A percentile compares a stretch with the other conserved stretches of the same genome.
Conservation (phyloP, 2,797 vertebrate genomes). For the Yasuhikotakia modesta region DNA sequence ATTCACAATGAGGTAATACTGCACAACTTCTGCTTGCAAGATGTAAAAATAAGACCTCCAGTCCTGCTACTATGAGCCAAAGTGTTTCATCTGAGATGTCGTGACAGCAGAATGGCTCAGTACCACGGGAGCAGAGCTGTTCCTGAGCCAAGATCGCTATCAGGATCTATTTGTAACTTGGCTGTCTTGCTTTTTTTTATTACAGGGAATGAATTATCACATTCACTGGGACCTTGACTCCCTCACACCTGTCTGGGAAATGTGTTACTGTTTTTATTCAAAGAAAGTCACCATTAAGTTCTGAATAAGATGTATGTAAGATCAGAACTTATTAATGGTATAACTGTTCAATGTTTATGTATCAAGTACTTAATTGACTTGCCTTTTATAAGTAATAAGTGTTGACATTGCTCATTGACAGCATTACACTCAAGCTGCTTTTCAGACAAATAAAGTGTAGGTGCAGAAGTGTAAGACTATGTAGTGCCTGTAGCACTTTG, state of each 20-base stretch:
- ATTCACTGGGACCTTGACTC: slow-evolving; percentile 38
- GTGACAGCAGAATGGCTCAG: slow-evolving; percentile 23
- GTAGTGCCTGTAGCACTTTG: too few relatives aligned
- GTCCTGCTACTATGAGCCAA: slow-evolving; percentile 33
- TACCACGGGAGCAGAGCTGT: slow-evolving; percentile 13
- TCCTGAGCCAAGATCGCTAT: slow-evolving; percentile 38
- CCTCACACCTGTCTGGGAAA: slow-evolving; percentile 36
- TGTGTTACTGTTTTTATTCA: slow-evolving; percentile 7
- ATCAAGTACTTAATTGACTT: neutral
- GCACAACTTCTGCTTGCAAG: slow-evolving; percentile 64
- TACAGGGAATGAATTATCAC: slow-evolving; percentile 53
- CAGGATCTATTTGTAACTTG: slow-evolving; percentile 46
- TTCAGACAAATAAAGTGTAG: too few relatives aligned
- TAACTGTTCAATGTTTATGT: neutral
- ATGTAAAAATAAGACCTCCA: slow-evolving; percentile 52
- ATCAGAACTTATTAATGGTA: neutral
- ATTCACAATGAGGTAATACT: slow-evolving; percentile 68
- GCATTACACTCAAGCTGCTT: too few relatives aligned
- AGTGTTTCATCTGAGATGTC: slow-evolving; percentile 44
- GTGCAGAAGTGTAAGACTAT: too few relatives aligned
- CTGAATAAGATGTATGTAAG: too few relatives aligned
- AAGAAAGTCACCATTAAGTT: neutral
- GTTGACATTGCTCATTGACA: too few relatives aligned
- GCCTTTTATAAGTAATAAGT: neutral
- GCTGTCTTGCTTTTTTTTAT: slow-evolving; percentile 36